A percentile compares a stretch with the other conserved stretches of the same genome.
Conservation (phyloP, 2,797 vertebrate species). For the Acanthurus lineatus region DNA sequence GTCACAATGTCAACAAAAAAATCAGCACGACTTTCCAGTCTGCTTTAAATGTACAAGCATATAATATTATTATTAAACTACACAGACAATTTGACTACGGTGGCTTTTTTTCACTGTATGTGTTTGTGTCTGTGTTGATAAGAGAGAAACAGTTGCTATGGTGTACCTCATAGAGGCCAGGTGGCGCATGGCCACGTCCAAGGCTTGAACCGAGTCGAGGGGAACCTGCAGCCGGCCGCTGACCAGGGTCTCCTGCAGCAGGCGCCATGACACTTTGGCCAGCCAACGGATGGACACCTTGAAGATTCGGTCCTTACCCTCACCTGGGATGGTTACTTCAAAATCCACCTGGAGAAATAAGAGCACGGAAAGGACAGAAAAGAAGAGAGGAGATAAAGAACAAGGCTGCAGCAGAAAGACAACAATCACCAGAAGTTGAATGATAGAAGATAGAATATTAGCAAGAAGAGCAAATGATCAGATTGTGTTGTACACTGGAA, state of each 20-base stretch:
- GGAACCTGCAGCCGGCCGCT: conserved; percentile 95
- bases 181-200: conserved; percentile 99
- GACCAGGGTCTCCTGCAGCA: conserved; percentile 96
- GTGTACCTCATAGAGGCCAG: conserved; percentile 98
- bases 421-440: not conserved
- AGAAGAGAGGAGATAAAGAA: conserved; percentile 59
- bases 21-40: not conserved
- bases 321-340: conserved; percentile 97
- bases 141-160: conserved; percentile 42
- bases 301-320: conserved; percentile 99
- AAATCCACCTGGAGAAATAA: conserved; percentile 89
- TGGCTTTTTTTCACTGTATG: not conserved
- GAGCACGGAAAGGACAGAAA: not conserved
- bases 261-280: conserved; percentile 90
- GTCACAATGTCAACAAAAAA: not conserved
- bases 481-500: not conserved
- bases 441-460: not conserved
- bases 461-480: not conserved
- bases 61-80: not conserved
- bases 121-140: not conserved
- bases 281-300: conserved; percentile 99
- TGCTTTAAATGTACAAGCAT: not conserved
- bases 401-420: not conserved
- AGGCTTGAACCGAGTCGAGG: conserved; percentile 98
- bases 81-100: not conserved